Evolutionary conservation across 2,888 invertebrate species (phyloP), one percentile per base, ranked within the genome.

Genomic region (Ophion ventricosus): DNA sequence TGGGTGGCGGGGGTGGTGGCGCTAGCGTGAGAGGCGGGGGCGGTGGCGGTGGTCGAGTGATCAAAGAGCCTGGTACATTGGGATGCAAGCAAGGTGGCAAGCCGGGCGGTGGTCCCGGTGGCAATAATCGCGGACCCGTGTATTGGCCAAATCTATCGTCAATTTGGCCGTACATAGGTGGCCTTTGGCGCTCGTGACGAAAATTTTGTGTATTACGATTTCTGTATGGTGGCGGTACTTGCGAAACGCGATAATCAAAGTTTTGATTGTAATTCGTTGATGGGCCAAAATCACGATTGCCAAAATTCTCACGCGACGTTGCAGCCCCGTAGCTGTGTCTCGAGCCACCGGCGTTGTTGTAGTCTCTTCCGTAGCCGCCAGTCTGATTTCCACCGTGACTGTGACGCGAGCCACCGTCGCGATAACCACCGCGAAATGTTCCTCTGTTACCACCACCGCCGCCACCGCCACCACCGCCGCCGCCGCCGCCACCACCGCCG

Each of bases 381-480:
- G 57, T 25, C 25, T 57, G 40, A 20, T 86, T 67, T 0, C 92
- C 90, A 1, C 91, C 92, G 20, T 92, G 90, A 59, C 90, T 89
- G 54, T 92, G 91, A 23, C 91, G 89, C n/a, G 89, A 87, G 70
- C 89, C 89, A 72, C 89, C 89, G 54, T 92, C 91, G 4, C 92
- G 90, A 77, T 91, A 88, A 26, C 90, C 89, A 3, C 92, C 90
- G 0, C 92, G 87, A 74, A 91, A 91, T 75, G 90, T 90, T 0
- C 91, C 88, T 54, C 93, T 80, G 64, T 87, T 87, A 59, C 94
- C 93, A 2, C 95, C 94, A 1, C 76, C 76, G 0, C 76, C 77
- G 56, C 94, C 93, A 1, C 94, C 94, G 1, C 95, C 76, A 0
- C 76, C 77, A 56, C 94, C 93, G 1, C 94, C 94, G 1, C 95